Evolutionary conservation across 2,888 invertebrate species (phyloP).

Genomic region (Drosophila neotestacea): DNA sequence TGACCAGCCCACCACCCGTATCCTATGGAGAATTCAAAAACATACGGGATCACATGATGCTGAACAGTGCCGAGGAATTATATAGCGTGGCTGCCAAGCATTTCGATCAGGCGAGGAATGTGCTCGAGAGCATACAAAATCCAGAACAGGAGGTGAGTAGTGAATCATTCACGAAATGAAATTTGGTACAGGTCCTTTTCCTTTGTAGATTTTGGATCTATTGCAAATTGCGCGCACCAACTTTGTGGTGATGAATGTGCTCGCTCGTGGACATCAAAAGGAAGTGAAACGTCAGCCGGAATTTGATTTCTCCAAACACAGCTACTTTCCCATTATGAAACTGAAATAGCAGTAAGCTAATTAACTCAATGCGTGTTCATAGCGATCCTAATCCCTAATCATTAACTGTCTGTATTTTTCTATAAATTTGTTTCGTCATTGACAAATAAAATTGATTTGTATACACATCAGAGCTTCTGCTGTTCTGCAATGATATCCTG

Average conservation of each 20-base stretch:
- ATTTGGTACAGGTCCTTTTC: not conserved
- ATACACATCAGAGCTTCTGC: not conserved
- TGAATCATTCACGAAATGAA: not conserved
- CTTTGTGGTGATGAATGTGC: constrained; percentile 96
- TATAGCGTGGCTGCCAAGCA: constrained; percentile 95
- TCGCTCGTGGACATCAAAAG: constrained; percentile 96
- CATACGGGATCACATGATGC: constrained; percentile 90
- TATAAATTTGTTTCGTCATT: constrained; percentile 39
- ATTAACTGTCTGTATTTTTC: constrained; percentile 15
- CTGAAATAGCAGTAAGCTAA: constrained; percentile 67
- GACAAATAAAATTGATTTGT: constrained; percentile 58
- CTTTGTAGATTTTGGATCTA: constrained; percentile 90
- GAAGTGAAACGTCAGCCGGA: constrained; percentile 94
- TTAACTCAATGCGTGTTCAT: constrained; percentile 22
- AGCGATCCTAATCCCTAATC: constrained; percentile 19
- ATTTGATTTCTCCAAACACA: constrained; percentile 95
- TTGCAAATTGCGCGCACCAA: constrained; percentile 97
- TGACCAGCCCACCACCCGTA: constrained; percentile 95
- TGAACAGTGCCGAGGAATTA: constrained; percentile 87
- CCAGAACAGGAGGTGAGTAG: constrained; percentile 91
- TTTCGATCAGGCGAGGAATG: constrained; percentile 95
- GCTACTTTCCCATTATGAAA: constrained; percentile 96
- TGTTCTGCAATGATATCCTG: constrained; percentile 88
- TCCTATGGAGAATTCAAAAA: constrained; percentile 95
- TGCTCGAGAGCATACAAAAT: constrained; percentile 93